Percentiles rank a stretch among this genome's conserved stretches.
Evolutionary conservation across 2,888 invertebrate species (phyloP).

Genomic region (Mimumesa dahlbomi): DNA sequence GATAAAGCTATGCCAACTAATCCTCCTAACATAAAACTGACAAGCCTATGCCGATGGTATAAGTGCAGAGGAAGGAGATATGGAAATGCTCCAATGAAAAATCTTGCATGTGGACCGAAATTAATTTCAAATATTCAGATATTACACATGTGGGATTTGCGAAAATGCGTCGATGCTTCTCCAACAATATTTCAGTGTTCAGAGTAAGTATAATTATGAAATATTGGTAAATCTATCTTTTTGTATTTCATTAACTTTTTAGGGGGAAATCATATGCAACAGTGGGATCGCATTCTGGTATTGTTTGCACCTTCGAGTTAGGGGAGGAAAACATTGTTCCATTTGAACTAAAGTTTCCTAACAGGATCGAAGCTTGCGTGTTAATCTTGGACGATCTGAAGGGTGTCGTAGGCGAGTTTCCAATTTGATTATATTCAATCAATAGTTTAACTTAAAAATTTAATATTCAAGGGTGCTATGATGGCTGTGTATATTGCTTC

Average conservation of each 20-base stretch:
- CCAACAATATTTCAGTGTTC: constrained; percentile 83
- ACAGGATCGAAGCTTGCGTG: constrained; percentile 88
- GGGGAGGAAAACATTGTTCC: constrained; percentile 81
- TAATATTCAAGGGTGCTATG: constrained; percentile 83
- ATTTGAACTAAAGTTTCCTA: constrained; percentile 82
- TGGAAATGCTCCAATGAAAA: background rate
- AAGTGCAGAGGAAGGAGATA: constrained; percentile 66
- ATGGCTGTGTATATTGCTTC: constrained; percentile 87
- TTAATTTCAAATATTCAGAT: constrained; percentile 63
- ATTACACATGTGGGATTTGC: constrained; percentile 83
- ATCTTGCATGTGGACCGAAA: background rate
- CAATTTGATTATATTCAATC: background rate
- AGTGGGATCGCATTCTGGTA: constrained; percentile 89
- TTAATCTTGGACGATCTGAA: constrained; percentile 79
- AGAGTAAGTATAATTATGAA: constrained; percentile 74
- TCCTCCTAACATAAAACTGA: background rate
- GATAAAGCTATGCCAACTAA: background rate
- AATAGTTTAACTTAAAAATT: background rate
- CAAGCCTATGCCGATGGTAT: constrained; percentile 63
- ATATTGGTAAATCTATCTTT: background rate
- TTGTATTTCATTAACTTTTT: constrained; percentile 28
- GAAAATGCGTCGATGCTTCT: constrained; percentile 92
- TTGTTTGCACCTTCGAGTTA: constrained; percentile 83
- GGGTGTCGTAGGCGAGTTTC: constrained; percentile 85
- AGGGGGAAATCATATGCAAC: constrained; percentile 78